Evolutionary conservation across 2,888 invertebrate genomes (phyloP).

Genomic region (Ptilodon capucinus): DNA sequence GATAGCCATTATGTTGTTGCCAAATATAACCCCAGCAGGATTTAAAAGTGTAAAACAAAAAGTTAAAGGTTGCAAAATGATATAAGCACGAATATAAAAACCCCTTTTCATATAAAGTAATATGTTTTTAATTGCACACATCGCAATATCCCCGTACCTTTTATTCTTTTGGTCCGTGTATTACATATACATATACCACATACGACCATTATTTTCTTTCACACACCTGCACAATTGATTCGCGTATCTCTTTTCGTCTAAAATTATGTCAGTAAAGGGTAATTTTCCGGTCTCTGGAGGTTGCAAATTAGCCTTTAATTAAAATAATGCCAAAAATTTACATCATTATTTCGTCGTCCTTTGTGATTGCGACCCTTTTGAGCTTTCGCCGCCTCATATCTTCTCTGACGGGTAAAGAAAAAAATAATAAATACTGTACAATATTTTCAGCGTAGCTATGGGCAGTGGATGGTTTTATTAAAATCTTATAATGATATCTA

Average conservation of each 20-base stretch:
- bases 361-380: conserved; percentile 67
- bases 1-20: no score
- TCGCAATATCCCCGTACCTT: background rate
- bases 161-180: conserved; percentile 4
- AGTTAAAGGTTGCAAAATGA: no score
- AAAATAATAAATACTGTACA: conserved; percentile 52
- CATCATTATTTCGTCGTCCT: conserved; percentile 62
- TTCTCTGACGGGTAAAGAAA: conserved; percentile 46
- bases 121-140: background rate
- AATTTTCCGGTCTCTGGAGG: conserved; percentile 61
- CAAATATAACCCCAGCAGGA: no score
- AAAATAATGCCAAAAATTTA: conserved; percentile 69
- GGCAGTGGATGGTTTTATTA: conserved; percentile 26
- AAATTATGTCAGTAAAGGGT: conserved; percentile 45
- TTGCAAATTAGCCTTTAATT: conserved; percentile 73
- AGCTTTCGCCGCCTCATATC: conserved; percentile 52
- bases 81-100: no score
- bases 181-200: background rate
- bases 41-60: no score
- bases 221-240: conserved; percentile 19
- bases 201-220: conserved; percentile 4
- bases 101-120: no score
- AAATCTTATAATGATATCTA: conserved; percentile 6
- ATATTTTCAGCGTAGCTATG: conserved; percentile 36
- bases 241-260: conserved; percentile 32